phyloP scores from a whole-genome alignment of 2,113 vertebrate species.

The Calyptomena viridis region DNA sequence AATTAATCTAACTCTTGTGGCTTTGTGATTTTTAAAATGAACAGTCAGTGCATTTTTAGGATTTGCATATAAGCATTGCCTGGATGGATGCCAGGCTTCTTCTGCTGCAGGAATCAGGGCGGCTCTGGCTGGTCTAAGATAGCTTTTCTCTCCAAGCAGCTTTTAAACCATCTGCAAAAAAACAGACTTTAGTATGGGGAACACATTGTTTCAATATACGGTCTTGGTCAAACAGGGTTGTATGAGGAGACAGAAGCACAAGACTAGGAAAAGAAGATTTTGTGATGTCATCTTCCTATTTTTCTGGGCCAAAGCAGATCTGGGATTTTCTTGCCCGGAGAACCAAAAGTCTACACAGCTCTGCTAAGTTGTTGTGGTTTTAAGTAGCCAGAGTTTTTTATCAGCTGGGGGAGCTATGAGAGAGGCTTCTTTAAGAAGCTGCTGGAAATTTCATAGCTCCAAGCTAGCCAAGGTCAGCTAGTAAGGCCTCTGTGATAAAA shows the following conservation, averaged over 20 bases:
- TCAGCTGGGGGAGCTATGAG: no score
- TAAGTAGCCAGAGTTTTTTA: no score
- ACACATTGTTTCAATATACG: neutral
- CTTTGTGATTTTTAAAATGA: neutral
- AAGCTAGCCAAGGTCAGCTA: no score
- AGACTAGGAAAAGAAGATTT: neutral
- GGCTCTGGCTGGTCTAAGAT: neutral
- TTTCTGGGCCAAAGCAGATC: neutral
- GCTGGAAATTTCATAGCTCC: no score
- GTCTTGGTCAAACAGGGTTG: neutral
- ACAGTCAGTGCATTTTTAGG: neutral
- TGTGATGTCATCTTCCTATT: neutral
- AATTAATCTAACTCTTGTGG: neutral
- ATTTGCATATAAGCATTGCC: neutral
- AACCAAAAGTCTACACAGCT: neutral
- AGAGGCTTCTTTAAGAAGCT: no score
- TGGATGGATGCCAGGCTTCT: neutral
- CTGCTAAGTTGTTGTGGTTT: no score
- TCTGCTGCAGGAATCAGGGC: neutral
- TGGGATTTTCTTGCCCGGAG: neutral
- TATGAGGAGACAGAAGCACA: neutral
- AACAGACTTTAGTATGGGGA: neutral
- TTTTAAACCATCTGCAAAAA: neutral
- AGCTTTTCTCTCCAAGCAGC: neutral
- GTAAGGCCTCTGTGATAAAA: no score